Conservation (phyloP, 2,888 invertebrate genomes). For the Volucella inflata region DNA sequence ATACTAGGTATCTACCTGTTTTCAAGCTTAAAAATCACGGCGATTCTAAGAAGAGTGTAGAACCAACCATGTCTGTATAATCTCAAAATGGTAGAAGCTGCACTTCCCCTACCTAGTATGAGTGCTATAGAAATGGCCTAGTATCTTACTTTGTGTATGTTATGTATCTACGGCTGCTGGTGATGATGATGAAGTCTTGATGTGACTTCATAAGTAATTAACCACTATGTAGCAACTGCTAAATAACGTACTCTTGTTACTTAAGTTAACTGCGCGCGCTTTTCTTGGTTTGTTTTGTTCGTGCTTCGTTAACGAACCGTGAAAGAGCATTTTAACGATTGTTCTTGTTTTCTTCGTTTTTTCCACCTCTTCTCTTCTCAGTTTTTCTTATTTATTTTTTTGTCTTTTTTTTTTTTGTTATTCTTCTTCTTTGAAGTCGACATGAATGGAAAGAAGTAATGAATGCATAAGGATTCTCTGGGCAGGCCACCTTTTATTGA, state of each 20-base stretch:
- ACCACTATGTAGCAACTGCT: slow-evolving; percentile 68
- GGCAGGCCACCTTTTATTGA: neutral
- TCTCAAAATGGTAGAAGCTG: neutral
- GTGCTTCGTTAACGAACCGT: slow-evolving; percentile 76
- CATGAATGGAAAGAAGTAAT: slow-evolving; percentile 44
- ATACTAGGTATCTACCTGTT: too few relatives aligned
- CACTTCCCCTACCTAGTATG: neutral
- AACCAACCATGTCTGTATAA: too few relatives aligned
- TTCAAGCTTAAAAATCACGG: slow-evolving; percentile 27
- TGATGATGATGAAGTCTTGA: slow-evolving; percentile 70
- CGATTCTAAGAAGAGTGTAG: neutral
- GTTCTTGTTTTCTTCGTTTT: slow-evolving; percentile 45
- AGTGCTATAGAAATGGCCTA: neutral
- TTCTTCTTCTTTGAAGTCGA: slow-evolving; percentile 18
- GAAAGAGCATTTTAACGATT: slow-evolving; percentile 77
- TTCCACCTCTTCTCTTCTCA: neutral
- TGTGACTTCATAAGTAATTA: slow-evolving; percentile 76
- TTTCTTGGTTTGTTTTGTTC: slow-evolving; percentile 67
- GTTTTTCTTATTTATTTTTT: neutral
- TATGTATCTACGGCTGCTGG: slow-evolving; percentile 25
- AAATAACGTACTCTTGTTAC: slow-evolving; percentile 72
- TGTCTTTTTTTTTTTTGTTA: slow-evolving; percentile 1
- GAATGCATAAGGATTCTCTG: slow-evolving; percentile 52
- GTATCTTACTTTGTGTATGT: too few relatives aligned
- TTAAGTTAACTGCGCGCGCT: slow-evolving; percentile 75